Evolutionary conservation across 2,888 invertebrate species (phyloP), one percentile per base, ranked within the genome.

Genomic region (Melangyna quadrimaculata): DNA sequence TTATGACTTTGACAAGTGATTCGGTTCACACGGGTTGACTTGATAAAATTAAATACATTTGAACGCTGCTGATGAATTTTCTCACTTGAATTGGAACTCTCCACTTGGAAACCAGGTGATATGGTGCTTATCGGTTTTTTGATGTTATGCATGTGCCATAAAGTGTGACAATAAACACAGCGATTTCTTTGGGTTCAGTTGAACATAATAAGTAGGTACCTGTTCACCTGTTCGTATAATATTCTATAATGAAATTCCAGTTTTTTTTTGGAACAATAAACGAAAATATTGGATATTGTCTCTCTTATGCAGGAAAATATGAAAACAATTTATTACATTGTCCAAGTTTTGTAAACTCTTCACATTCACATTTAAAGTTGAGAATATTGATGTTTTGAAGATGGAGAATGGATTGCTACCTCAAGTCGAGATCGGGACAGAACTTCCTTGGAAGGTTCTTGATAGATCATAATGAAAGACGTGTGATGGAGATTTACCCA

Each of bases 1-100:
- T 86, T 86, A 86, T 81, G 86, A 57, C 61, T 72, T 45, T 72
- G 80, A 78, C 86, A 86, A 86, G 77, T 86, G 86, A 63, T 65
- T 32, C 57, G 43, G 55, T 80, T 86, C 86, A 86, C 86, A 86
- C 73, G 86, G 55, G 57, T 43, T 17, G 70, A 45, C 3, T 69
- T 57, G 78, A 55, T 32, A 40, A 65, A 45, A 74, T 29, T 35
- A 72, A 48, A 69, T 51, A 67, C 65, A 24, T 37, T 40, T 61
- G n/a, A 19, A 77, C 55, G 73, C 55, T 51, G 24, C n/a, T 82
- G 61, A 63, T 37, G 59, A 37, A 35, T 59, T 70, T 32, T 63
- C 27, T 43, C 27, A 32, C 69, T 51, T 57, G 70, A 59, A 59
- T 65, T 45, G 79, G 48, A 79, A 67, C 67, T 55, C 63, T 69